phyloP scores from a whole-genome alignment of 2,888 invertebrate genomes.

The Mamestra brassicae region DNA sequence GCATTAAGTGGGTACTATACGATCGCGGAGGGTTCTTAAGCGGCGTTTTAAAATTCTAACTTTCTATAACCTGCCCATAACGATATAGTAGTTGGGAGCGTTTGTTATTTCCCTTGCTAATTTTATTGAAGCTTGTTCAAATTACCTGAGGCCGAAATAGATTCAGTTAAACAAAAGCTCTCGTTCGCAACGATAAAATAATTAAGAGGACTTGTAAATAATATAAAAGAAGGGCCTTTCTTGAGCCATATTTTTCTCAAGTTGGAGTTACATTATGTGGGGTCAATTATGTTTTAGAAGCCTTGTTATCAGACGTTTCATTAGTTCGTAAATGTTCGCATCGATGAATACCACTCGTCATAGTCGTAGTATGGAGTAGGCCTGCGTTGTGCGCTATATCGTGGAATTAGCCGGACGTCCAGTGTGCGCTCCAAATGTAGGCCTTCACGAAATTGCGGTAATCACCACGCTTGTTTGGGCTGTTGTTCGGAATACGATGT shows the following conservation, averaged over 20 bases:
- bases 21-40: constrained; percentile 68
- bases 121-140: constrained; percentile 53
- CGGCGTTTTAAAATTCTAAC: constrained; percentile 65
- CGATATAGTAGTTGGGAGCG: constrained; percentile 45
- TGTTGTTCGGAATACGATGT: constrained; percentile 32
- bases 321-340: constrained; percentile 25
- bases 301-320: constrained; percentile 40
- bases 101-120: constrained; percentile 57
- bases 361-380: constrained; percentile 26
- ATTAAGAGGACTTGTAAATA: constrained; percentile 58
- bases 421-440: constrained; percentile 30
- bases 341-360: constrained; percentile 41
- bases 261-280: constrained; percentile 48
- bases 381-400: constrained; percentile 19
- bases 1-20: constrained; percentile 71
- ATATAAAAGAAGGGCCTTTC: constrained; percentile 46
- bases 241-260: constrained; percentile 39
- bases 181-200: constrained; percentile 56
- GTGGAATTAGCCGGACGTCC: constrained; percentile 41
- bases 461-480: constrained; percentile 25
- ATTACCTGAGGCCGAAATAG: constrained; percentile 53
- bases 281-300: constrained; percentile 39
- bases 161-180: constrained; percentile 56
- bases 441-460: constrained; percentile 41
- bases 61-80: constrained; percentile 63